Conservation (phyloP, 1,140 invertebrate genomes). For the Muscidifurax raptorellus region DNA sequence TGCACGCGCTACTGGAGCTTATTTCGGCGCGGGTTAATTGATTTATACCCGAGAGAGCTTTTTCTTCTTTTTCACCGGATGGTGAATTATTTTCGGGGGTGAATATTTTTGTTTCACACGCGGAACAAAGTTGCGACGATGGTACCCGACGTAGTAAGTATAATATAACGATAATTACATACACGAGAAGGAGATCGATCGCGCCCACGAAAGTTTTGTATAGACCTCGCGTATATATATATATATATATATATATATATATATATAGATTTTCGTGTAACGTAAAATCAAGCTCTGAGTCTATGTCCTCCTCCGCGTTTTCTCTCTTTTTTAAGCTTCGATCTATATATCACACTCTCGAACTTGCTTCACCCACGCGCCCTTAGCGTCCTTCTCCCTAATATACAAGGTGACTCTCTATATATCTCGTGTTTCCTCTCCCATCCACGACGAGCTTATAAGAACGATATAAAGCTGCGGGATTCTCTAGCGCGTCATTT, state of each 20-base stretch:
- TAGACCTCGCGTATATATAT: no score
- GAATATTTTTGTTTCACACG: neutral
- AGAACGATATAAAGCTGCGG: no score
- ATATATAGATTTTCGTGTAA: no score
- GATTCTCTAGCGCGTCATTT: no score
- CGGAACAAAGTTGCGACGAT: no score
- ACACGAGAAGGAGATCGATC: neutral
- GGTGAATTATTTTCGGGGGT: neutral
- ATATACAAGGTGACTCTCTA: neutral
- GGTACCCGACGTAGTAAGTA: neutral
- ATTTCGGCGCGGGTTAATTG: neutral
- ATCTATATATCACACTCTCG: slow-evolving; percentile 12
- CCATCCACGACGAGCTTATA: no score
- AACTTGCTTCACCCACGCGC: neutral
- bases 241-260: no score
- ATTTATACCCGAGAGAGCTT: neutral
- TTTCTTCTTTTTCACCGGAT: neutral
- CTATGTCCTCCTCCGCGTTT: no score
- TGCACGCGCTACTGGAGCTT: neutral
- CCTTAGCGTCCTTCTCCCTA: neutral
- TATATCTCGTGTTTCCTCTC: neutral
- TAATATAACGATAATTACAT: neutral
- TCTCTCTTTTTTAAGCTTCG: neutral
- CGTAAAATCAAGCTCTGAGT: no score
- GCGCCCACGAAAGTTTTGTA: neutral